Base-by-base conservation (phyloP, 2,797 vertebrate genomes). In the Arrhamphus sclerolepis region DNA sequence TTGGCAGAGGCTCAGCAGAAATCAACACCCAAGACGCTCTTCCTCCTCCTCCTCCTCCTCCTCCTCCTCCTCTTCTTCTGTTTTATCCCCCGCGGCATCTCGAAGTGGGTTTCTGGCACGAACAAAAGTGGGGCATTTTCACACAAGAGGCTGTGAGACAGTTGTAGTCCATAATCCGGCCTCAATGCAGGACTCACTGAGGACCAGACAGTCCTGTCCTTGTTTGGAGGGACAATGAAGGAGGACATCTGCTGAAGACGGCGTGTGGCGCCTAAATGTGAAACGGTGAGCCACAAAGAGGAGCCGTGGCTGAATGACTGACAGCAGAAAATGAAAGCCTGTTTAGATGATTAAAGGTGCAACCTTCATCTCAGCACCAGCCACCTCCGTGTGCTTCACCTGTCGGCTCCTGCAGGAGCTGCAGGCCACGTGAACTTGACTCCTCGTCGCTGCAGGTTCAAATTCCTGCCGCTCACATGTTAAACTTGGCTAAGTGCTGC, bases 401-500 rank as follows among this genome's bases (percentile, higher is more conserved):
- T 77, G 68, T 67, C 71, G 70, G 41, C 19, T 70, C 43, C 55
- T 26, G 42, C 52, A 1, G 54, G 50, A 78, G 68, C 57, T 31
- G 59, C 24, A 56, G 48, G 57, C 55, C 31, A 75, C 0, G 53
- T 67, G 78, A 71, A 66, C 39, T 26, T 4, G 22, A 75, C 57
- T 62, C 55, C 20, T 46, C 31, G 0, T 10, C 8, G 50, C 41
- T 51, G 62, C 43, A 48, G 61, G 49, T 50, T 60, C 6, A 66
- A 73, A 83, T 82, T 88, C 82, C 78, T 75, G 70, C 48, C 28
- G 40, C 34, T 38, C 34, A 38, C 34, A 16, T 34, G 3, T 13
- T 50, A 44, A 9, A 49, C 72, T 56, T 1, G 14, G 65, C 55
- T 56, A 53, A 48, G 34, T 7, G 0, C 26, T 42, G 51, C 4